Base-by-base conservation (phyloP, 1,140 invertebrate species). In the Drosophila nannoptera region DNA sequence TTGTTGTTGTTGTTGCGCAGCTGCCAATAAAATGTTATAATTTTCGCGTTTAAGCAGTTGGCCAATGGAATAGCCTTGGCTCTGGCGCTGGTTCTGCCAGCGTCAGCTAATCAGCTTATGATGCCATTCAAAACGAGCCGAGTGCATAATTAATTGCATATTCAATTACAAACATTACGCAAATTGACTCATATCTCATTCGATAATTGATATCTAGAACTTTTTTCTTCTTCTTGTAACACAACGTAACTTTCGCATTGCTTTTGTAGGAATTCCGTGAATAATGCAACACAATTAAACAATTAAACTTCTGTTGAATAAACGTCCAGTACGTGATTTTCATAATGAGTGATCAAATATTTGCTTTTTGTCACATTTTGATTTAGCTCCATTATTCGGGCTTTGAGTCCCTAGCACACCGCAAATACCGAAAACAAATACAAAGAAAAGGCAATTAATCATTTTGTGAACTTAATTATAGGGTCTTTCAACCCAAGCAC, bases 1-100 rank as follows among this genome's bases (percentile, higher is more conserved):
- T n/a, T n/a, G n/a, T n/a, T n/a, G n/a, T n/a, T n/a, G n/a, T n/a
- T n/a, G n/a, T n/a, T n/a, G 43, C 54, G 12, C 63, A 77, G 66
- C 73, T 70, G 78, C 48, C 53, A 66, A 67, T 75, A 84, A 78
- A 70, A 53, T 80, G 80, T 65, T 80, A 84, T 84, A 71, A 78
- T 78, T 70, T 73, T 74, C 68, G 35, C 35, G 33, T 40, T 36
- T 48, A 42, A 64, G 58, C 58, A 73, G 61, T 61, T 74, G 64
- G 56, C 60, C 76, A 84, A 84, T 86, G 80, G 77, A 74, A 49
- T 76, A 69, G 38, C 22, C n/a, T 31, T 52, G 46, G 29, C 45
- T 50, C 36, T 50, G 63, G 31, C 45, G 12, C 12, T 52, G 46
- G 29, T 35, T 50, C 36, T 50, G 63, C 31, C 45, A 9, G 29